A percentile compares a stretch with the other conserved stretches of the same genome.
These are phyloP conservation scores for Myiozetetes cayanensis DNA, from an alignment of 2,113 vertebrate species.

Conservation along the genomic window DNA sequence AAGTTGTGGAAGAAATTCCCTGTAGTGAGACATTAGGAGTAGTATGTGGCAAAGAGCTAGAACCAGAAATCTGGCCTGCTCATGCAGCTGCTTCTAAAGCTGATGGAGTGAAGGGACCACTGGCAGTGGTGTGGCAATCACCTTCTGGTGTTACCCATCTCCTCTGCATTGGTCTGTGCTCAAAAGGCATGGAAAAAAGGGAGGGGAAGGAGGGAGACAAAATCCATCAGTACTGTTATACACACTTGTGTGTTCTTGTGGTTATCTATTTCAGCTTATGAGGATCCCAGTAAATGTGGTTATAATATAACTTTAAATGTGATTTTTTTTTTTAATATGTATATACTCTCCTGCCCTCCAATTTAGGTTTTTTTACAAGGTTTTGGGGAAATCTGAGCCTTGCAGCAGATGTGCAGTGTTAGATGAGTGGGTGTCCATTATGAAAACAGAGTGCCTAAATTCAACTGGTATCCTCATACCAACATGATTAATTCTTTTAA, in stretches of 20 bases:
- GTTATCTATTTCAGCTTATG: not conserved
- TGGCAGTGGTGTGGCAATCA: fast-evolving
- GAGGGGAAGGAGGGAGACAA: not conserved
- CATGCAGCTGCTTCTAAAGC: not conserved
- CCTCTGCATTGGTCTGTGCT: not conserved
- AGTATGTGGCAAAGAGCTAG: not conserved
- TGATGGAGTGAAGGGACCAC: not conserved
- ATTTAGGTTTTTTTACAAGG: not conserved
- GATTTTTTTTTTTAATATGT: not conserved
- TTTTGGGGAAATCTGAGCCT: fast-evolving
- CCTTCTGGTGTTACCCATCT: not conserved
- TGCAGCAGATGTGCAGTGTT: not conserved
- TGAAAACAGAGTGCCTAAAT: not conserved
- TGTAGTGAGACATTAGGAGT: not conserved
- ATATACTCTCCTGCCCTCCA: not conserved
- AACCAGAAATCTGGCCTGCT: not conserved
- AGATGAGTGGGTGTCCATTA: not conserved
- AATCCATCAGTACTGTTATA: not conserved
- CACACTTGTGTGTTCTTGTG: fast-evolving
- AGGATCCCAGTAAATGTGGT: not conserved
- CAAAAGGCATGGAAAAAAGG: not conserved
- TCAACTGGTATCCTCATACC: not conserved
- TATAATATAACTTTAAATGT: not conserved
- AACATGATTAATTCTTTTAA: not conserved
- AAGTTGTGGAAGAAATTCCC: not conserved